These are phyloP conservation scores for Stegodyphus dumicola DNA, from an alignment of 1,140 invertebrate genomes.

Conservation along the genomic window DNA sequence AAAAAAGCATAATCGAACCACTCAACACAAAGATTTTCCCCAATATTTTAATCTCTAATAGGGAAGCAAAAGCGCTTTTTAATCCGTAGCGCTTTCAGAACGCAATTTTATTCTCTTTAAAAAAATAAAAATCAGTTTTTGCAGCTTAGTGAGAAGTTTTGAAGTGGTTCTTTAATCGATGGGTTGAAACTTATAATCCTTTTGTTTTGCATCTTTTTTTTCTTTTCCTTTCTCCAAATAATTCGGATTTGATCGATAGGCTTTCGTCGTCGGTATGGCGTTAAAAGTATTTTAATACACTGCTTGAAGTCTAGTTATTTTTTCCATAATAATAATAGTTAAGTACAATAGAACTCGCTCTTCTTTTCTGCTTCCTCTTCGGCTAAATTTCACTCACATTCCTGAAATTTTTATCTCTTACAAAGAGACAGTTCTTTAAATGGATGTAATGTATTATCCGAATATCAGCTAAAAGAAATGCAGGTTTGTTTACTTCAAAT, in stretches of 20 bases:
- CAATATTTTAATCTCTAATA: slow-evolving; percentile 60
- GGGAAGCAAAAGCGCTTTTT: slow-evolving; percentile 39
- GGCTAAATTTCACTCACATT: too few relatives aligned
- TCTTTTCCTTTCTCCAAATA: slow-evolving; percentile 12
- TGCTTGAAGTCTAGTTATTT: not conserved
- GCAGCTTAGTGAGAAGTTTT: slow-evolving; percentile 44
- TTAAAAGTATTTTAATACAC: not conserved
- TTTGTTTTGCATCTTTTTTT: slow-evolving; percentile 13
- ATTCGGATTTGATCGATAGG: slow-evolving; percentile 42
- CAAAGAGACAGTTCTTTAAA: too few relatives aligned
- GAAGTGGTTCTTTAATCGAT: slow-evolving; percentile 49
- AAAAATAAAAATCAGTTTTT: slow-evolving; percentile 24
- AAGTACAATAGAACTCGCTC: too few relatives aligned
- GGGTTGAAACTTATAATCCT: slow-evolving; percentile 38
- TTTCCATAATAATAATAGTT: not conserved
- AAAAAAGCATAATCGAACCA: slow-evolving; percentile 48
- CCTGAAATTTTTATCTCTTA: too few relatives aligned
- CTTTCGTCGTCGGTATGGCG: not conserved
- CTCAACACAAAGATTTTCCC: slow-evolving; percentile 55
- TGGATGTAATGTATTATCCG: too few relatives aligned
- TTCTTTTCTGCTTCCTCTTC: too few relatives aligned
- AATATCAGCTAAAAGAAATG: too few relatives aligned
- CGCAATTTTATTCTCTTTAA: slow-evolving; percentile 28
- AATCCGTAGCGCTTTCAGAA: slow-evolving; percentile 17
- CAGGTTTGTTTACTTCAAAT: too few relatives aligned